phyloP scores from a whole-genome alignment of 2,797 vertebrate species.

The Gymnothorax javanicus region DNA sequence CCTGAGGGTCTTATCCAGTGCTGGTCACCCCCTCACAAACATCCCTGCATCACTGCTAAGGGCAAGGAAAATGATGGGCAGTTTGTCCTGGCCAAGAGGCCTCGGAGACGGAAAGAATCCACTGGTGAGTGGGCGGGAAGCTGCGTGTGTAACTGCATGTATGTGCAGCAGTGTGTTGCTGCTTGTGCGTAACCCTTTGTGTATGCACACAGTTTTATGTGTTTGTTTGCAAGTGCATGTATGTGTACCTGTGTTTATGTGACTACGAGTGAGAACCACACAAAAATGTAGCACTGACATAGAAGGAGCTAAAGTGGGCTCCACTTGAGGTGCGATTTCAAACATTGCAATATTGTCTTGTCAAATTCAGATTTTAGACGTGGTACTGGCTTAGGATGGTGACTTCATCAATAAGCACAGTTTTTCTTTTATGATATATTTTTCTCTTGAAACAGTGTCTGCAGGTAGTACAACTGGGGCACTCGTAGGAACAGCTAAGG shows the following conservation, averaged over 20 bases:
- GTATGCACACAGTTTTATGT: no score
- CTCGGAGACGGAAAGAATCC: slow-evolving; percentile 66
- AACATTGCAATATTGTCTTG: no score
- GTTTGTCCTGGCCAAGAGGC: slow-evolving; percentile 77
- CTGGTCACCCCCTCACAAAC: slow-evolving; percentile 73
- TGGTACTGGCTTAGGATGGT: no score
- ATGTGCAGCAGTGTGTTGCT: no score
- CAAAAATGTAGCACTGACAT: background rate
- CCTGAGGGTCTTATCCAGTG: slow-evolving; percentile 76
- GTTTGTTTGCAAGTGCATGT: background rate
- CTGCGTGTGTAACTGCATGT: background rate
- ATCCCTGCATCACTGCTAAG: slow-evolving; percentile 54
- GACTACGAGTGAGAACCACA: background rate
- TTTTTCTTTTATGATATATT: no score
- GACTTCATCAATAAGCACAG: no score
- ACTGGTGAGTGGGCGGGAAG: slow-evolving; percentile 30
- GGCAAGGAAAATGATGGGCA: slow-evolving; percentile 75
- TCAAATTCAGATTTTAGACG: no score
- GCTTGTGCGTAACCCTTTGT: no score
- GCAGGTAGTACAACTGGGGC: no score
- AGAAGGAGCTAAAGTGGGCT: background rate
- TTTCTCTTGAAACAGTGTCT: no score
- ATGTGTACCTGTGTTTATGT: background rate
- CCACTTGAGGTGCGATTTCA: background rate
- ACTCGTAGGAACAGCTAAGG: no score